These are phyloP conservation scores for Habrosyne pyritoides DNA, from an alignment of 2,888 invertebrate species.

Conservation along the genomic window DNA sequence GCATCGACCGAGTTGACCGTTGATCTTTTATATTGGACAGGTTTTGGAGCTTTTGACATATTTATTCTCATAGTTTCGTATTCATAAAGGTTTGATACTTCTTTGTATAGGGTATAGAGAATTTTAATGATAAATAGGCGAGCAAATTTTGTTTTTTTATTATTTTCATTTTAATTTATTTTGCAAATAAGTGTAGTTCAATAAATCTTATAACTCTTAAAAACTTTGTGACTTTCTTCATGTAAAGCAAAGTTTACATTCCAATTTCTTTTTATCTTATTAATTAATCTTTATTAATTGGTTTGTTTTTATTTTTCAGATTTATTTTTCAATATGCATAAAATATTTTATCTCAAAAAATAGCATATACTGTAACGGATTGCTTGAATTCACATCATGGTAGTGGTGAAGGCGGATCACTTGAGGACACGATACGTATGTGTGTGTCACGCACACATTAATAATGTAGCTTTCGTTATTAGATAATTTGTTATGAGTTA, in stretches of 20 bases:
- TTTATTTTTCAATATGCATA: conserved; percentile 10
- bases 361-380: conserved; percentile 49
- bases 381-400: conserved; percentile 73
- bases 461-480: conserved; percentile 11
- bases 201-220: too few species aligned
- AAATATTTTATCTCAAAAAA: conserved; percentile 24
- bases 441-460: conserved; percentile 41
- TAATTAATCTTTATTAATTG: too few species aligned
- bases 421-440: conserved; percentile 57
- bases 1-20: conserved; percentile 62
- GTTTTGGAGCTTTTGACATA: neutral
- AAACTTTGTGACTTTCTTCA: too few species aligned
- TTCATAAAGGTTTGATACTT: neutral
- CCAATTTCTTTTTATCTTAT: too few species aligned
- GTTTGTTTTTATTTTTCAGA: too few species aligned
- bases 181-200: too few species aligned
- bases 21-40: conserved; percentile 55
- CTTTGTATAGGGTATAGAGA: too few species aligned
- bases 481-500: conserved; percentile 5
- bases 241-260: too few species aligned
- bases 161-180: too few species aligned
- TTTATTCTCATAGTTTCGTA: neutral
- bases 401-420: conserved; percentile 75
- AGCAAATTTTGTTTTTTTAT: too few species aligned
- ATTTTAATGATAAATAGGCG: too few species aligned